Conservation (phyloP, 2,797 vertebrate genomes). For the Fistularia tabacaria region DNA sequence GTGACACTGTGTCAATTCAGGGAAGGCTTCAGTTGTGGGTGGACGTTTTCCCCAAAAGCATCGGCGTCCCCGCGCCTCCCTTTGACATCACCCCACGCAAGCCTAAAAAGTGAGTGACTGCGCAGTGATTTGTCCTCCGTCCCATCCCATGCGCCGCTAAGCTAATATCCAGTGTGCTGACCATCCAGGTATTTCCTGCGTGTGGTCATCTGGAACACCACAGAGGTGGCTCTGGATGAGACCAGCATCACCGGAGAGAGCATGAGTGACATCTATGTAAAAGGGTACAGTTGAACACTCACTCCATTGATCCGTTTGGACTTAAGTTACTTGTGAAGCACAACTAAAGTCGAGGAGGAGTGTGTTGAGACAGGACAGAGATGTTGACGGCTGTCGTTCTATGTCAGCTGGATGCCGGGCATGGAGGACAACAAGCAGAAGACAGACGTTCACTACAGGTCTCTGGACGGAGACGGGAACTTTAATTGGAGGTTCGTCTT, state of each 20-base stretch:
- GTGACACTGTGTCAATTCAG: constrained; percentile 60
- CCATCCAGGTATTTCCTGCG: constrained; percentile 81
- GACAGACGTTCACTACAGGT: constrained; percentile 98
- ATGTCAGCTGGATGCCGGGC: constrained; percentile 93
- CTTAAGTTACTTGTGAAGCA: background rate
- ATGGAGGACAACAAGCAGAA: constrained; percentile 98
- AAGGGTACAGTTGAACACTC: constrained; percentile 77
- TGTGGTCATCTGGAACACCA: constrained; percentile 94
- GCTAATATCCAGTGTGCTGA: constrained; percentile 7
- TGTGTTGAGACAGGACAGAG: background rate
- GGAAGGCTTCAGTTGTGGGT: constrained; percentile 97
- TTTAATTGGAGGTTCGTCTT: constrained; percentile 99
- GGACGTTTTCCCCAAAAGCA: constrained; percentile 91
- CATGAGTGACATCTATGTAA: constrained; percentile 98
- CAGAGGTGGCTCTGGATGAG: constrained; percentile 92
- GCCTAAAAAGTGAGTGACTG: constrained; percentile 82
- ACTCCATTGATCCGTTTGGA: constrained; percentile 14
- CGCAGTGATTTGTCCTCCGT: background rate
- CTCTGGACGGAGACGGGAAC: constrained; percentile 95
- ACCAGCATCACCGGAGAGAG: constrained; percentile 94
- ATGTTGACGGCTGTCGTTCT: background rate
- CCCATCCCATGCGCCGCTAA: background rate
- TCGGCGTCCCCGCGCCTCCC: constrained; percentile 88
- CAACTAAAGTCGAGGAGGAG: too few species aligned
- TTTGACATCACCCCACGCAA: constrained; percentile 92